Conservation (phyloP, 2,113 vertebrate species). For the Oplegnathus fasciatus region DNA sequence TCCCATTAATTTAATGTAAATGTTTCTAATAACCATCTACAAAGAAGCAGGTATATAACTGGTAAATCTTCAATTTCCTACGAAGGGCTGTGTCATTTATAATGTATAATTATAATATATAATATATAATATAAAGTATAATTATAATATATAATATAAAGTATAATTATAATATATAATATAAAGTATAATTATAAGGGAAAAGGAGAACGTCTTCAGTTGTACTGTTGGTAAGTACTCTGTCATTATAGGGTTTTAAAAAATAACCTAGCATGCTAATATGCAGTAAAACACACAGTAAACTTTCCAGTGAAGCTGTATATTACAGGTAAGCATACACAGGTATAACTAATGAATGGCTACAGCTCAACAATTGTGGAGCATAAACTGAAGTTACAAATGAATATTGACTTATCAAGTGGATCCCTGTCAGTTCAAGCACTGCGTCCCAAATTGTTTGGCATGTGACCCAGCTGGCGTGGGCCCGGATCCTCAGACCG, state of each 20-base stretch:
- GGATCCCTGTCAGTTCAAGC: neutral
- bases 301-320: neutral
- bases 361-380: neutral
- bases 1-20: neutral
- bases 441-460: neutral
- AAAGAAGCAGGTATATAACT: neutral
- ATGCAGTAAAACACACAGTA: neutral
- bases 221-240: neutral
- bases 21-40: neutral
- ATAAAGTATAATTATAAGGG: neutral
- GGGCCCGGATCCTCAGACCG: neutral
- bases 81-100: neutral
- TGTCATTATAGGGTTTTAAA: neutral
- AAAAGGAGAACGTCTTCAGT: neutral
- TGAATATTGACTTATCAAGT: neutral
- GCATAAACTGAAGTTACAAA: neutral
- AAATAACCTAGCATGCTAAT: neutral
- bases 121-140: neutral
- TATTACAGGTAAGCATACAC: neutral
- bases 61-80: neutral
- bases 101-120: neutral
- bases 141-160: neutral
- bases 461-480: neutral
- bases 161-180: neutral
- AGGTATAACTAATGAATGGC: neutral